Base-by-base conservation (phyloP, 2,888 invertebrate species). In the Melanchra persicariae region DNA sequence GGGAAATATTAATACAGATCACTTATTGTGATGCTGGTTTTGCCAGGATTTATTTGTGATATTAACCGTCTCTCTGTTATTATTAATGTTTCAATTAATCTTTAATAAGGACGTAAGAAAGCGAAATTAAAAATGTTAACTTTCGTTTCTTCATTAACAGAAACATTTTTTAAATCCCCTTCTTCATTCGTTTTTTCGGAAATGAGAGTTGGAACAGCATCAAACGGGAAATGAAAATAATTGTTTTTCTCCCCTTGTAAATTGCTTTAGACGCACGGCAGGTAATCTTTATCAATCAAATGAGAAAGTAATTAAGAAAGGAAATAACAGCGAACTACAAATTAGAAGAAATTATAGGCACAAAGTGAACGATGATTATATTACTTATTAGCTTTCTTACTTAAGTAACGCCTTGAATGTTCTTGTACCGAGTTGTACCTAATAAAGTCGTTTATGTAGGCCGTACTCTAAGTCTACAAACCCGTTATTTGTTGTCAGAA, bases 221-320 rank as follows among this genome's bases (percentile, higher is more conserved):
- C 55, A 54, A 78, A 75, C 63, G 40, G 68, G 73, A 84, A 84
- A 73, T 78, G 63, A 73, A 75, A 70, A 71, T 75, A 79, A 84
- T 75, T 83, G 67, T 78, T 84, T 65, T 81, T 70, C 82, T 70
- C 63, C 78, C 73, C 67, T 77, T 77, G 68, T 17, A 67, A 81
- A 81, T 68, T 78, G 68, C 60, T 78, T 72, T 47, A 68, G 54
- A 78, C 57, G 68, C 66, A 58, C 58, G 70, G 51, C 59, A 78
- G 70, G 71, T 74, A 77, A 81, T 74, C 68, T 74, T 67, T 68
- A 82, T 74, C 65, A 75, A 72, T 84, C 72, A 74, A 78, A 71
- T 43, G 60, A 51, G 55, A 84, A 77, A 73, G 64, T 74, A 82
- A 81, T 81, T 81, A 77, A 49, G 49, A 57, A 57, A 49, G 59